Evolutionary conservation across 2,113 vertebrate species (phyloP), one percentile per base, ranked within the genome.

Genomic region (Capricornis sumatraensis): DNA sequence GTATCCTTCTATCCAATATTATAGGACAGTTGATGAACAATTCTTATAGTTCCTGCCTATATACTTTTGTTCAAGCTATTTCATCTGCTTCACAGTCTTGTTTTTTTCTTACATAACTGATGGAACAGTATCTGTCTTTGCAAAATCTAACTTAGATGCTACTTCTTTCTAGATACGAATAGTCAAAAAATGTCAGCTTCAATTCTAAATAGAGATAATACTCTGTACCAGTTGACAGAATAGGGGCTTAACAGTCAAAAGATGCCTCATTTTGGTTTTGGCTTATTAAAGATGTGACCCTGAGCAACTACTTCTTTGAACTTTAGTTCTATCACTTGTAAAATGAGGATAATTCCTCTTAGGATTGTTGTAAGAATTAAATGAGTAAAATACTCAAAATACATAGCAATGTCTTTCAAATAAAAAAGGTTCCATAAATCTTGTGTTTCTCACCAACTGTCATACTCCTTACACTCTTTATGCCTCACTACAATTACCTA

Each of bases 211-310:
- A 74, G 23, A 91, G 27, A 57, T 30, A 89, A 27, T 50, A 58
- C 4, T 93, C 17, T 82, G n/a, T 86, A 81, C 25, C 12, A 94
- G 53, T 1, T 85, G 76, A 89, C 2, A 55, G 40, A 88, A 6
- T 33, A 81, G 16, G 52, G 27, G 33, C 78, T 93, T 90, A 94
- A 91, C 16, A 88, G 40, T 53, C 21, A 92, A 74, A 76, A 76
- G 3, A 92, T 25, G 3, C 15, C 71, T 47, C 5, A 17, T 83
- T 96, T 58, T 91, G 43, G 85, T 98, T 88, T n/a, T 82, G 13
- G 14, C 27, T 94, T 96, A 94, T 92, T 82, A 92, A 92, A 94
- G 27, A 85, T 53, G 3, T 93, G 87, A 93, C n/a, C 21, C 27
- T 89, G 25, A 60, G 25, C 52, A 81, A 89, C 8, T 78, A 28